Conservation (phyloP, 2,888 invertebrate genomes). For the Cerastoderma edule region DNA sequence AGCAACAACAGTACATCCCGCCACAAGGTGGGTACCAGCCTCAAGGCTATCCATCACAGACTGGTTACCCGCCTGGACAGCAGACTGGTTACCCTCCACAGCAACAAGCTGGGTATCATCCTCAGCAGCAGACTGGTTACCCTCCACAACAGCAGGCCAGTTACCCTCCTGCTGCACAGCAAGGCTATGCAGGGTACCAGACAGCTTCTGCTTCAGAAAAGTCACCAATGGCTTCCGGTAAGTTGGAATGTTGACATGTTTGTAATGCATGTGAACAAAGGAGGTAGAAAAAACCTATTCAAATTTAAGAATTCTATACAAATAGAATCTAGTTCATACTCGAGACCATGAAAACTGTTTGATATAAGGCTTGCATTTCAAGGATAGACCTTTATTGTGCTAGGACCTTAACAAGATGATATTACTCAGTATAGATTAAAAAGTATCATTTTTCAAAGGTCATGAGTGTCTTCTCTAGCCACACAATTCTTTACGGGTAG, state of each 20-base stretch:
- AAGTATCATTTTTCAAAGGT: too few relatives aligned
- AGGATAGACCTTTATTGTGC: too few relatives aligned
- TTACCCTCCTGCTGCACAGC: constrained; percentile 35
- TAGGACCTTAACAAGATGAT: too few relatives aligned
- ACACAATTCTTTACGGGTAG: too few relatives aligned
- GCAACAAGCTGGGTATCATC: constrained; percentile 16
- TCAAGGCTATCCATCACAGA: neutral
- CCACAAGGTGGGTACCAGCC: constrained; percentile 18
- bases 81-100: constrained; percentile 18
- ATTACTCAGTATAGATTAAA: too few relatives aligned
- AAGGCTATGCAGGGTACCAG: constrained; percentile 38
- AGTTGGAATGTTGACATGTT: neutral
- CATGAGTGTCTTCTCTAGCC: too few relatives aligned
- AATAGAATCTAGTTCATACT: too few relatives aligned
- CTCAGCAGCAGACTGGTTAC: constrained; percentile 18
- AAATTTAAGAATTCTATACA: too few relatives aligned
- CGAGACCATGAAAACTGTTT: too few relatives aligned
- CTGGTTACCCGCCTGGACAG: constrained; percentile 12
- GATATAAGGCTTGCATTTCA: too few relatives aligned
- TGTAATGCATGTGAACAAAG: neutral
- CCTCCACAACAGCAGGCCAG: constrained; percentile 10
- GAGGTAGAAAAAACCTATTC: too few relatives aligned
- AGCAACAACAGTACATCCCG: too few relatives aligned
- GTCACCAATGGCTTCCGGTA: constrained; percentile 12
- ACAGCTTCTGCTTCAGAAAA: constrained; percentile 6